Conservation (phyloP, 1,140 invertebrate species). For the Lordiphosa clarofinis region DNA sequence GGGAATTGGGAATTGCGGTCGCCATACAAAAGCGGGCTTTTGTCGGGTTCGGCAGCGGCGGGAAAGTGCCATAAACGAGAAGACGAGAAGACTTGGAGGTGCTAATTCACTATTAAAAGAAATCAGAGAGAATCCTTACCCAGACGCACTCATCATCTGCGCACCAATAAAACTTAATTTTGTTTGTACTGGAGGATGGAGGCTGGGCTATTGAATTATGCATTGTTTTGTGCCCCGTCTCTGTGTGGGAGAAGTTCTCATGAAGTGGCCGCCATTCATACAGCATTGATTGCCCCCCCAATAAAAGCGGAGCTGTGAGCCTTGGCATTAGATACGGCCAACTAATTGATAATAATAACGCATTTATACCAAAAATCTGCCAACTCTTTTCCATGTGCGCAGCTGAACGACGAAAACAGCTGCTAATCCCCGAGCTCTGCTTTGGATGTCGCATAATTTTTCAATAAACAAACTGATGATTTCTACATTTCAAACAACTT, state of each 20-base stretch:
- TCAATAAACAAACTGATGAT: conserved; percentile 67
- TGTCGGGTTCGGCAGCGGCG: conserved; percentile 35
- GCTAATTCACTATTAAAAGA: conserved; percentile 78
- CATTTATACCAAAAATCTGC: conserved; percentile 47
- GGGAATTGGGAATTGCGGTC: conserved; percentile 55
- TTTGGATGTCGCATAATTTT: conserved; percentile 59
- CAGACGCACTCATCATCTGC: conserved; percentile 53
- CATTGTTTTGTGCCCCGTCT: conserved; percentile 50
- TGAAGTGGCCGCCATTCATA: conserved; percentile 63
- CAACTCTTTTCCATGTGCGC: conserved; percentile 45
- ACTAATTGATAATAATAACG: conserved; percentile 73
- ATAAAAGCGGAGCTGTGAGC: conserved; percentile 37
- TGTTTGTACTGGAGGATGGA: conserved; percentile 49
- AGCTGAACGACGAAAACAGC: conserved; percentile 10
- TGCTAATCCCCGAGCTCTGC: conserved; percentile 10
- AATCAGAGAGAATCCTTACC: conserved; percentile 48
- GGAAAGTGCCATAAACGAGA: conserved; percentile 56
- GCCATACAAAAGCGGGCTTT: conserved; percentile 65
- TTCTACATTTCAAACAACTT: conserved; percentile 53
- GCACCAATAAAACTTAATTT: conserved; percentile 77
- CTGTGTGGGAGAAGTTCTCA: conserved; percentile 65
- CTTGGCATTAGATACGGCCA: conserved; percentile 48
- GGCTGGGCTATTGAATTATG: conserved; percentile 58
- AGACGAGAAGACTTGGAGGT: conserved; percentile 44
- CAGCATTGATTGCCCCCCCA: conserved; percentile 50